Conservation (phyloP, 2,888 invertebrate species). For the Noctuana brunneofusca region DNA sequence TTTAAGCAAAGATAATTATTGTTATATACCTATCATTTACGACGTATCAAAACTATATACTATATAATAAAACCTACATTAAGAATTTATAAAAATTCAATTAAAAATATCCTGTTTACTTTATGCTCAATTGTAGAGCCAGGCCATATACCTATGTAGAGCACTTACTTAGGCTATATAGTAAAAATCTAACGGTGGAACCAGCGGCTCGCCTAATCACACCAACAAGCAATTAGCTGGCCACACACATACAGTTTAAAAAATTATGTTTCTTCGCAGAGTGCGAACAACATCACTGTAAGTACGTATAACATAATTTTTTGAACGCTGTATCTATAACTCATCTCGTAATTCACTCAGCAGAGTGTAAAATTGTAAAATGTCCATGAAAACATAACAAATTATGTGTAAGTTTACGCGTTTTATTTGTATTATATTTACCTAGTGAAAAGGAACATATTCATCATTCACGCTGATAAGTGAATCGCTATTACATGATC, state of each 20-base stretch:
- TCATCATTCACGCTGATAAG: neutral
- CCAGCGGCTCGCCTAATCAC: slow-evolving; percentile 10
- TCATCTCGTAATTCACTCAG: slow-evolving; percentile 9
- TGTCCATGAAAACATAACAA: neutral
- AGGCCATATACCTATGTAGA: neutral
- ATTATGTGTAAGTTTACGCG: neutral
- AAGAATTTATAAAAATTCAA: too few relatives aligned
- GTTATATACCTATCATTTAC: too few relatives aligned
- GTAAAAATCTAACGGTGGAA: slow-evolving; percentile 19
- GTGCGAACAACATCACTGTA: too few relatives aligned
- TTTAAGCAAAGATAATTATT: too few relatives aligned
- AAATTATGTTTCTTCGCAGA: slow-evolving; percentile 28
- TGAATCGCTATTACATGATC: neutral
- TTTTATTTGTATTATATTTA: neutral
- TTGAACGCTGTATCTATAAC: slow-evolving; percentile 5
- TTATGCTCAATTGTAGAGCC: too few relatives aligned
- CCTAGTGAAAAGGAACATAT: neutral
- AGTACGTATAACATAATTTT: slow-evolving; percentile 6
- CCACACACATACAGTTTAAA: slow-evolving; percentile 26
- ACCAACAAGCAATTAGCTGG: slow-evolving; percentile 19
- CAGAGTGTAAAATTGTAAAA: slow-evolving; percentile 14
- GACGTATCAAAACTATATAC: too few relatives aligned
- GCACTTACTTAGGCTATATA: neutral
- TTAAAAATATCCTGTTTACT: too few relatives aligned
- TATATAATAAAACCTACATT: too few relatives aligned